Evolutionary conservation across 1,140 invertebrate species (phyloP).

Genomic region (Drosophila pallidifrons): DNA sequence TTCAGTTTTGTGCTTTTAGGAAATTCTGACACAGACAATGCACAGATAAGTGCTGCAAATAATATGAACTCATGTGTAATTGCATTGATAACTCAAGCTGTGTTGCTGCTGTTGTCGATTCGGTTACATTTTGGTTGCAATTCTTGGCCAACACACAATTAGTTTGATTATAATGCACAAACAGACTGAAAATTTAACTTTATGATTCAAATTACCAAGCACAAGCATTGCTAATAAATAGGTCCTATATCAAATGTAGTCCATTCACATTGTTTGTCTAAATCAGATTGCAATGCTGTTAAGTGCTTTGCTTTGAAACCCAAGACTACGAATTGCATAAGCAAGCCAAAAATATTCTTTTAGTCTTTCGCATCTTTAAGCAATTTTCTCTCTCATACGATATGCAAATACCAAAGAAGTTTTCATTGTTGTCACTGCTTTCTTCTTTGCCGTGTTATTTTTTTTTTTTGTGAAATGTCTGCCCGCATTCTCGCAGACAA

Average conservation of each 20-base stretch:
- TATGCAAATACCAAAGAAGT: slow-evolving; percentile 41
- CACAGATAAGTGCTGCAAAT: slow-evolving; percentile 11
- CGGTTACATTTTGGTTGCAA: slow-evolving; percentile 13
- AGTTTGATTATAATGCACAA: slow-evolving; percentile 23
- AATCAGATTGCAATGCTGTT: slow-evolving; percentile 24
- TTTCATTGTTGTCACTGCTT: background rate
- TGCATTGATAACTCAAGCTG: slow-evolving; percentile 61
- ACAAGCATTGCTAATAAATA: slow-evolving; percentile 7
- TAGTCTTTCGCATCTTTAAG: slow-evolving; percentile 32
- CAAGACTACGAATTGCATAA: slow-evolving; percentile 10
- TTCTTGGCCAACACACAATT: slow-evolving; percentile 16
- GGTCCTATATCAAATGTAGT: background rate
- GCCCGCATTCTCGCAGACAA: slow-evolving; percentile 37
- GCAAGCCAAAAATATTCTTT: background rate
- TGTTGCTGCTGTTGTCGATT: slow-evolving; percentile 11
- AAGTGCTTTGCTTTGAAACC: slow-evolving; percentile 25
- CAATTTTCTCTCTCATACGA: slow-evolving; percentile 25
- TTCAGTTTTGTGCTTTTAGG: background rate
- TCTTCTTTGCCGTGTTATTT: background rate
- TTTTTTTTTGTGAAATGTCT: slow-evolving; percentile 29
- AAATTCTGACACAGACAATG: background rate
- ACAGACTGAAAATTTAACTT: background rate
- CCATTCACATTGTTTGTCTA: background rate
- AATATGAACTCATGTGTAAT: slow-evolving; percentile 68
- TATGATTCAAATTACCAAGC: background rate